Evolutionary conservation across 92 coral and sea anemone genomes (phyloP).

Genomic region (Epizoanthus ramosus): DNA sequence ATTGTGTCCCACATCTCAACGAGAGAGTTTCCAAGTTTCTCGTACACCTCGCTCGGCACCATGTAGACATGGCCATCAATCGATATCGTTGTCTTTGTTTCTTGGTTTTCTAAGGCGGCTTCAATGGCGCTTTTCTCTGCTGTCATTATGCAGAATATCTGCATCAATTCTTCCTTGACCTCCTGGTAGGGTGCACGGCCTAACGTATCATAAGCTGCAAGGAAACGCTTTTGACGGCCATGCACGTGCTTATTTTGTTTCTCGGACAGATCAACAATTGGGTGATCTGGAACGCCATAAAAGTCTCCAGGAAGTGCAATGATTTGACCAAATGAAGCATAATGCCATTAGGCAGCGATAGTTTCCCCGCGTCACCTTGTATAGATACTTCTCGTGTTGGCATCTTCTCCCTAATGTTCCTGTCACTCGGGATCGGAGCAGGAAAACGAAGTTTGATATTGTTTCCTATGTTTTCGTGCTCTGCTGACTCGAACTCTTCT

Average conservation of each 20-base stretch:
- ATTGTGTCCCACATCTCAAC: conserved; percentile 40
- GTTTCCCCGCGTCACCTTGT: background rate
- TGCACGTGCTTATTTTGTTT: background rate
- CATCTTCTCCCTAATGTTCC: background rate
- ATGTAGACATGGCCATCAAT: conserved; percentile 11
- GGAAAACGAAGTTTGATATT: conserved; percentile 44
- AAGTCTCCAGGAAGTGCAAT: conserved; percentile 76
- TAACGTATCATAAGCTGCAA: conserved; percentile 57
- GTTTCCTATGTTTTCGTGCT: conserved; percentile 58
- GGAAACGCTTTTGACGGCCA: conserved; percentile 57
- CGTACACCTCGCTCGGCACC: conserved; percentile 45
- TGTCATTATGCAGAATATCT: conserved; percentile 52
- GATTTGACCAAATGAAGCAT: conserved; percentile 64
- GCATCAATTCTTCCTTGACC: conserved; percentile 45
- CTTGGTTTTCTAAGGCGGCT: conserved; percentile 24
- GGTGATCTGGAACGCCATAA: conserved; percentile 69
- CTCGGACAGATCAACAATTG: conserved; percentile 54
- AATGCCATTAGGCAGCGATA: conserved; percentile 59
- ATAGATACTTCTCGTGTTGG: background rate
- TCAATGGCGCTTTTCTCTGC: conserved; percentile 40
- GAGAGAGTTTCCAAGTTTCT: conserved; percentile 36
- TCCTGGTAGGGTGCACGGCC: conserved; percentile 25
- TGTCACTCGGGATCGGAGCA: background rate
- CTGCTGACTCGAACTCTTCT: conserved; percentile 48
- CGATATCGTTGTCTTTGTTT: conserved; percentile 15